Base-by-base conservation (phyloP, 2,888 invertebrate species). In the Leptura quadrifasciata region DNA sequence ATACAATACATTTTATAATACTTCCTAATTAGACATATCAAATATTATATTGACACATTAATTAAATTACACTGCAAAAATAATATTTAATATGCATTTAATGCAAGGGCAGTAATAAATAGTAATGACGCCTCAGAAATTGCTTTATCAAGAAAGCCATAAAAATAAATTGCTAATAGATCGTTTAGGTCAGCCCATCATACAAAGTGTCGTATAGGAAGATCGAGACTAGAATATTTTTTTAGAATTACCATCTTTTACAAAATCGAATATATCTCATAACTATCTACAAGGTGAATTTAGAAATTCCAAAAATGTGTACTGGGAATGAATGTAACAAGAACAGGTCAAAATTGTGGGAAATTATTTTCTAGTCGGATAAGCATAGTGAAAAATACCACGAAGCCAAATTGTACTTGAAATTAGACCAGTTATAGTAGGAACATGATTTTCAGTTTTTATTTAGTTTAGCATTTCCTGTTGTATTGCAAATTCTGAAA, bases 171-270 rank as follows among this genome's bases (percentile, higher is more conserved):
- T 21, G 65, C 65, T 8, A 47, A 65, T 24, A 65, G 65, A 20
- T 65, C 65, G 47, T 65, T 65, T 24, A 24, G 65, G 65, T 65
- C 65, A 47, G 65, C 52, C 27, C 65, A 65, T 65, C 65, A 65
- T 54, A 65, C 24, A 65, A 65, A 64, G 39, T 64, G 39, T 64
- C 64, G 31, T 21, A 20, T 31, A 31, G 64, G 21, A 47, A 39
- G 10, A 52, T 65, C 65, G 52, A 65, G 65, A 65, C 65, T 27
- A 17, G 65, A 65, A 65, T 65, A 52, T 65, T 54, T 21, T 10
- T 20, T 8, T 21, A 8, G 12, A 64, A 64, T 64, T 64, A 39
- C 20, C 39, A 15, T 35, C 18, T 18, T 18, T 18, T 31, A 20
- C 12, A 35, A 63, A 17, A 35, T 24, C 2, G 8, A 10, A 5